Evolutionary conservation across 2,113 vertebrate species (phyloP), one percentile per base, ranked within the genome.

Genomic region (Andinoacara biseriatus): DNA sequence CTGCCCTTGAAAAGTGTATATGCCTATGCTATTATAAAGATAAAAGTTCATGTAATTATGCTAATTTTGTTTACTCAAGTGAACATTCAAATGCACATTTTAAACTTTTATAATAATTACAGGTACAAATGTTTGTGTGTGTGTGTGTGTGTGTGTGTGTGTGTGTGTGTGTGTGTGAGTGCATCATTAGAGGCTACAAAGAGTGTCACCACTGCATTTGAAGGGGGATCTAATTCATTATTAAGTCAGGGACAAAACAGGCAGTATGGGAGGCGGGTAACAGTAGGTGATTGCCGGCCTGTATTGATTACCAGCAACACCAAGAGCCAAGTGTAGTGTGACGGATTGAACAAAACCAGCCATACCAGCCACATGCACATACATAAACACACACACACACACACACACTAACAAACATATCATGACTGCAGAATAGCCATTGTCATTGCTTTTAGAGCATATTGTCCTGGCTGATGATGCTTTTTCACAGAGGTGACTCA

Each of bases 241-340:
- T 99, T 99, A 96, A 99, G 97, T 96, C 96, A 91, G 95, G 96
- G 96, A 99, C 98, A 99, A 98, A 99, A 98, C 96, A 97, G 97
- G 96, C 97, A 96, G 96, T 95, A 96, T 96, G 96, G 94, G 95
- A 96, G 95, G 96, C 94, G 95, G 96, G 96, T 95, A 96, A 96
- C 94, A 94, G 96, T 96, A 97, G 98, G 97, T 97, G 97, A 97
- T 97, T 97, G 96, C 97, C 96, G 96, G 91, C 96, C 96, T 95
- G 94, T 98, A 98, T 99, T 97, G 97, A 98, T 99, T 98, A 98
- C 98, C 96, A 95, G 96, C 96, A 97, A 97, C 97, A 97, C 95
- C 96, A 97, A 96, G 97, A 97, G 96, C 96, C 95, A 96, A 97
- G 97, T 97, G 97, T 96, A 96, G 93, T 95, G 96, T 97, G 97